Evolutionary conservation across 2,113 vertebrate genomes (phyloP), one percentile per base, ranked within the genome.

Genomic region (Pelecanoides urinatrix): DNA sequence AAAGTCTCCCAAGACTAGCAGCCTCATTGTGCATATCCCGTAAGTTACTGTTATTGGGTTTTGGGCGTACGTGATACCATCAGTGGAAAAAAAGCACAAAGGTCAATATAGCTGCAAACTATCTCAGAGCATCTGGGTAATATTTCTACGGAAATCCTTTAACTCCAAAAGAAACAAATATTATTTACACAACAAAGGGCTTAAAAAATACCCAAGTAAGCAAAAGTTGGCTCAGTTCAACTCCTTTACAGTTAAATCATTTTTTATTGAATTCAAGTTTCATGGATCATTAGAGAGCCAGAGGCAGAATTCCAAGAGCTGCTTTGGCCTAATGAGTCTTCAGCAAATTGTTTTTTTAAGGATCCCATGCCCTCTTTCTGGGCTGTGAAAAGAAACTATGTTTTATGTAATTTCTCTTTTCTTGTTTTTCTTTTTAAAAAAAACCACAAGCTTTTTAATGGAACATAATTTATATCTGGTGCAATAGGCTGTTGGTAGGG

Each of bases 261-360:
- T 98, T 98, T 98, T 97, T 98, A 98, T 98, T 97, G 98, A 98
- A 97, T 98, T 98, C 95, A 97, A 84, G 95, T 98, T 98, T 98
- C 98, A 98, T 96, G 98, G 98, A 96, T 97, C 98, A 98, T 98
- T 98, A 98, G 94, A 97, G 92, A 94, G 93, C 97, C 86, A 93
- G 92, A 97, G 96, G 96, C 96, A 97, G 95, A 95, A 97, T 96
- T 98, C 95, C 93, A 97, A 94, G 92, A 94, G 86, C 96, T 73
- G 68, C 89, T 97, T 97, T 87, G 97, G 91, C 97, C 98, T 98
- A 98, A 98, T 98, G 96, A 98, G 94, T 97, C 94, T 97, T 97
- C 96, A 96, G 95, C 80, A 98, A 98, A 98, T 95, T 97, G 97
- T 96, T 97, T 98, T 97, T 92, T 97, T 97, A 96, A 82, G 86